Evolutionary conservation across 2,888 invertebrate genomes (phyloP).

Genomic region (Ophion slaviceki): DNA sequence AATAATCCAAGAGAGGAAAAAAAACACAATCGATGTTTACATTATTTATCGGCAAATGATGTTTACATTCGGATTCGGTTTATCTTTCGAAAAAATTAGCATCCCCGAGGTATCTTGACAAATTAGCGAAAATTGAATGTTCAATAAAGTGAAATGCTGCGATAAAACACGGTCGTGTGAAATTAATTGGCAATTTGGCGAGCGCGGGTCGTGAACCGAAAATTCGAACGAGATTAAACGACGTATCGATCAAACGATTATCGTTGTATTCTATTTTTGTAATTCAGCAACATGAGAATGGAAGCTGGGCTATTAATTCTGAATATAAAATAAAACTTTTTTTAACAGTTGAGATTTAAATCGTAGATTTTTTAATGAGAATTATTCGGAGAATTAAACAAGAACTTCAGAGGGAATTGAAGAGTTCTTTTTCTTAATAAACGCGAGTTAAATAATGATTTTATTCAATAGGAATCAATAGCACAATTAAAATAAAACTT

Average conservation of each 20-base stretch:
- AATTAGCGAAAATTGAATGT: slow-evolving; percentile 12
- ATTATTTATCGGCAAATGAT: slow-evolving; percentile 6
- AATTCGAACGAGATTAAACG: neutral
- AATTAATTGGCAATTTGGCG: slow-evolving; percentile 7
- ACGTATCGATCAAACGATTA: too few species aligned
- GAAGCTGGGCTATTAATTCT: neutral
- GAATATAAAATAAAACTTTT: neutral
- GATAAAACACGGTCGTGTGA: neutral
- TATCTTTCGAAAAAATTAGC: slow-evolving; percentile 37
- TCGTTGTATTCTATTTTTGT: neutral
- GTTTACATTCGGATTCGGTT: slow-evolving; percentile 25
- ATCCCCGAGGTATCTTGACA: slow-evolving; percentile 28
- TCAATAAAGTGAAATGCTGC: neutral
- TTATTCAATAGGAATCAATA: neutral
- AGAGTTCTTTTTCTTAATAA: too few species aligned
- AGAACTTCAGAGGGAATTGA: too few species aligned
- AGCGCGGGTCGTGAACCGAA: neutral
- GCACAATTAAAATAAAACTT: neutral
- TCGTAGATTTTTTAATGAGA: neutral
- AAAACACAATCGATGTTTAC: slow-evolving; percentile 19
- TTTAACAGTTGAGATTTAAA: neutral
- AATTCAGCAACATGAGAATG: neutral
- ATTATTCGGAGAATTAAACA: too few species aligned
- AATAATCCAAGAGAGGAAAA: neutral
- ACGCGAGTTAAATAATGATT: neutral